Base-by-base conservation (phyloP, 2,113 vertebrate genomes). In the Tretioscincus oriximinensis region DNA sequence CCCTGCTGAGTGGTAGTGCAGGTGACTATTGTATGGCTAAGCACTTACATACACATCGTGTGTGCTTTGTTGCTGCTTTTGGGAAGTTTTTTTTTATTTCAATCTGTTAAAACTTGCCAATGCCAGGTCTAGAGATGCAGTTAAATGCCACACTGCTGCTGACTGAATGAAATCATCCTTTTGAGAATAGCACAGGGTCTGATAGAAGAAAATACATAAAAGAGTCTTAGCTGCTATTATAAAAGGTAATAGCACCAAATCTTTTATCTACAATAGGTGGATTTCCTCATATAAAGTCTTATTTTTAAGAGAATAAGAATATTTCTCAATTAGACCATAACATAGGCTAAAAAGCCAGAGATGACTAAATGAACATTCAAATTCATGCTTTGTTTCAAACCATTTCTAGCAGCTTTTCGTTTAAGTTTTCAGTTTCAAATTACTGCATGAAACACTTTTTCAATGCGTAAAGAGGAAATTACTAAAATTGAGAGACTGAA, bases 331-430 rank as follows among this genome's bases (percentile, higher is more conserved):
- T 71, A 84, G 31, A 7, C 24, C 78, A 35, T 80, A 77, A 83
- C 12, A 12, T 26, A 81, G 74, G 78, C 77, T 88, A 77, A 65
- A 78, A 54, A 83, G 16, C 72, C 24, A 86, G 82, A 70, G 77
- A 60, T 78, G 60, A 85, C 88, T 87, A 89, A 11, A 78, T 28
- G 73, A 41, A 75, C 11, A 88, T 78, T 68, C 58, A 86, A 88
- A 77, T 72, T 2, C 8, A 79, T 79, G 45, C 67, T 74, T 24
- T 65, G 14, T 1, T 82, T 90, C 74, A 74, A 82, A 51, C 58
- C 10, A 66, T 73, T 82, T 82, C 60, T 65, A 86, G 86, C 3
- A 58, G 21, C 0, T 54, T 82, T 82, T 82, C 5, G 29, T 80
- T 68, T 81, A 4, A 66, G 74, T 76, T 85, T 89, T 73, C 7